Base-by-base conservation (phyloP, 2,888 invertebrate species). In the Miltochrista miniata region DNA sequence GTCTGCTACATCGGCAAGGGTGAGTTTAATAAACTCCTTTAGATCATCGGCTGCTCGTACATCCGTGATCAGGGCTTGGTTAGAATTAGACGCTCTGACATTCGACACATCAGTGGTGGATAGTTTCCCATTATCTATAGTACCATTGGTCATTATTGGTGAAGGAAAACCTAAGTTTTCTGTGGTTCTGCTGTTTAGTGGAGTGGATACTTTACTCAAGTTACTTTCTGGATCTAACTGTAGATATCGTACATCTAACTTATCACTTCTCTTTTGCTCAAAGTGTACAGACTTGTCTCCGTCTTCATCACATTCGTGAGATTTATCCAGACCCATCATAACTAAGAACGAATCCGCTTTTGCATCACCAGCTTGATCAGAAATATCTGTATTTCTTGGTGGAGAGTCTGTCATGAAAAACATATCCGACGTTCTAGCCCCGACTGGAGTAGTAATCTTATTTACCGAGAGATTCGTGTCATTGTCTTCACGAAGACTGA, bases 301-400 rank as follows among this genome's bases (percentile, higher is more conserved):
- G 48, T 85, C 82, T 34, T 82, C 83, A 55, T 85, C 85, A 59
- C 71, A 59, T 12, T 85, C 83, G 59, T 75, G 84, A 9, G 86
- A 79, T 63, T 84, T 86, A 63, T 90, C 88, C 33, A 90, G 74
- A 11, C 88, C 89, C 80, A 90, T 81, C 80, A 86, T 85, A 24
- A 79, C 84, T 38, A 91, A 79, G 56, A 91, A 91, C 7, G 91
- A 90, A 63, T 90, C 90, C 2, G 79, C 85, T 66, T 81, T 87
- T 31, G 73, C 73, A 37, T 88, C 88, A 31, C 61, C 53, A 24
- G 56, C 68, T 39, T 70, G 71, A n/a, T 68, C 51, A 1, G 83
- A 70, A 8, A 63, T 50, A 41, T 83, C 79, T 31, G 75, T 75
- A 30, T 53, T 64, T 56, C 74, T 85, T 10, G 86, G 84, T 38